These are phyloP conservation scores for Pagetopsis macropterus DNA, from an alignment of 2,797 vertebrate species.

Conservation along the genomic window DNA sequence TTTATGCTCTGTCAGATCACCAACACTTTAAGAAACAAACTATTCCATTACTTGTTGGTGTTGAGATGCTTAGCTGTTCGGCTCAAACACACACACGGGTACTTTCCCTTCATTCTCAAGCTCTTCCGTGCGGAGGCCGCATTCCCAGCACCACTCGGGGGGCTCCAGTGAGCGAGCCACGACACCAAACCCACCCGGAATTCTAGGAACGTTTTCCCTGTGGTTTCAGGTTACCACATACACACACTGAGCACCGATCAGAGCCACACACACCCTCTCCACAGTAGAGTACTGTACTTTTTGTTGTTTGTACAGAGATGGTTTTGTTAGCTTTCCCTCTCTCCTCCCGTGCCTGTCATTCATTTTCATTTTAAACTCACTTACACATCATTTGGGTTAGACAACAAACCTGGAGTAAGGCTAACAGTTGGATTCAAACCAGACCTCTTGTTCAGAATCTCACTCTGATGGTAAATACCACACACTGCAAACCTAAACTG, in stretches of 20 bases:
- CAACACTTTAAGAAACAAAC: constrained; percentile 4
- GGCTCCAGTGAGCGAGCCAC: constrained; percentile 73
- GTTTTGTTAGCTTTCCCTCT: constrained; percentile 69
- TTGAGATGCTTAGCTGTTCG: neutral
- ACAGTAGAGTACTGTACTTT: constrained; percentile 78
- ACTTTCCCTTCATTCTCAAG: constrained; percentile 63
- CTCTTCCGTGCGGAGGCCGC: constrained; percentile 68
- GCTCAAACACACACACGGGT: constrained; percentile 31
- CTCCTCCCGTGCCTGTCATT: constrained; percentile 63
- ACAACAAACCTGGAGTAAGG: constrained; percentile 46
- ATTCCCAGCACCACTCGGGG: constrained; percentile 78
- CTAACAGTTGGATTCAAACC: constrained; percentile 55
- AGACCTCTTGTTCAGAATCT: constrained; percentile 53
- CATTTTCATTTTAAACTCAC: constrained; percentile 63
- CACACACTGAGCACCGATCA: constrained; percentile 68
- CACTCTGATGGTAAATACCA: constrained; percentile 66
- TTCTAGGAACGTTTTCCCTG: constrained; percentile 82
- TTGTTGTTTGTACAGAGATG: constrained; percentile 73
- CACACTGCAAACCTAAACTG: constrained; percentile 49
- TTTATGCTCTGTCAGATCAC: neutral
- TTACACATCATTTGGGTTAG: constrained; percentile 35
- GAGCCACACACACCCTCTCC: constrained; percentile 59
- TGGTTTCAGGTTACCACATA: constrained; percentile 80
- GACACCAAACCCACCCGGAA: constrained; percentile 82
- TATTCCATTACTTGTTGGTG: constrained; percentile 12